Evolutionary conservation across 1,140 invertebrate genomes (phyloP).

Genomic region (Drosophila navojoa): DNA sequence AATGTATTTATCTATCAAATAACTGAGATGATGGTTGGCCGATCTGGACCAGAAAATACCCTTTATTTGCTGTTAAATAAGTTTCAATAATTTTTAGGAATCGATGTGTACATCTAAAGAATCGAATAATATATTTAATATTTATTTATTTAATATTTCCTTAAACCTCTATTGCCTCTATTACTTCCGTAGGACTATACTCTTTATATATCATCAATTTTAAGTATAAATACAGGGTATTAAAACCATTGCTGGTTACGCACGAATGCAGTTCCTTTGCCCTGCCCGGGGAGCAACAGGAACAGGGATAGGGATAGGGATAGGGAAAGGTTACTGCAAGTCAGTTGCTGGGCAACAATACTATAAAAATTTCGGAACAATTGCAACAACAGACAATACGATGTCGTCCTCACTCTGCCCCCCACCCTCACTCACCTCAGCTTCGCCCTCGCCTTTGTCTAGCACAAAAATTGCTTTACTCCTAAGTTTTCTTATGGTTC

Average conservation of each 20-base stretch:
- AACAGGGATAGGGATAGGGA: constrained; percentile 1
- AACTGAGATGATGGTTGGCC: too few species aligned
- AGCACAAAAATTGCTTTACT: constrained; percentile 54
- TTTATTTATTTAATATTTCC: too few species aligned
- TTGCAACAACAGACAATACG: constrained; percentile 47
- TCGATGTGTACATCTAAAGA: too few species aligned
- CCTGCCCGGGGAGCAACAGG: not conserved
- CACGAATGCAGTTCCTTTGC: constrained; percentile 40
- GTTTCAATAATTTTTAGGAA: too few species aligned
- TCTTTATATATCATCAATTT: not conserved
- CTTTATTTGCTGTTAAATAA: not conserved
- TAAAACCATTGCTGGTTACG: constrained; percentile 37
- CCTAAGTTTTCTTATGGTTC: constrained; percentile 22
- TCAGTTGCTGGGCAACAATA: constrained; percentile 42
- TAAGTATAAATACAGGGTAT: not conserved
- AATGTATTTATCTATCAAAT: too few species aligned
- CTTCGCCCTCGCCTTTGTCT: constrained; percentile 38
- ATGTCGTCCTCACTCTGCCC: constrained; percentile 38
- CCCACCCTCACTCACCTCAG: not conserved
- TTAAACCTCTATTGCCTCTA: too few species aligned
- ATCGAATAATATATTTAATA: too few species aligned
- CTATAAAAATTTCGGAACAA: constrained; percentile 33
- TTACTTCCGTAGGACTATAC: too few species aligned
- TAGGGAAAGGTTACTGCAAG: constrained; percentile 3
- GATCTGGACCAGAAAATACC: not conserved